Base-by-base conservation (phyloP, 2,113 vertebrate genomes). In the Apteryx mantelli region DNA sequence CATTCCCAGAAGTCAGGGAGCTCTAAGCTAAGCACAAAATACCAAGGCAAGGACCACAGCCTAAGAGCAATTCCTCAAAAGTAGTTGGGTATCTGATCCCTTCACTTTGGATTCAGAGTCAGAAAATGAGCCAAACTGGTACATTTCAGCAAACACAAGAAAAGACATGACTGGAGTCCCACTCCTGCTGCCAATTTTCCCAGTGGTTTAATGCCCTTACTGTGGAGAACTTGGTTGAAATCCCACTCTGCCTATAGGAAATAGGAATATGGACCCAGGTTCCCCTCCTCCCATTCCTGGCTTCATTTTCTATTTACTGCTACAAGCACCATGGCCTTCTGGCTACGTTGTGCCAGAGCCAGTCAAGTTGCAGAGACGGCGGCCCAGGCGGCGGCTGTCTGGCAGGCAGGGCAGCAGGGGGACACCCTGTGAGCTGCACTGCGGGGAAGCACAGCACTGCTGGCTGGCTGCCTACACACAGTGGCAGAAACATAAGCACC, bases 71-170 rank as follows among this genome's bases (percentile, higher is more conserved):
- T 48, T 6, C 44, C n/a, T 80, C 32, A 52, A 82, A 76, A 83
- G 13, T 20, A 22, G 3, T 30, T 2, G 1, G 30, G 11, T 61
- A 36, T 22, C n/a, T 0, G 1, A 36, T 3, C 10, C 15, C 25
- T 88, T 76, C 34, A 16, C 4, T 60, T 34, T 48, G 32, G 22
- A 58, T 65, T 70, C 38, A n/a, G 32, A 86, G 26, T 4, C 0
- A 0, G 24, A 32, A 89, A 11, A 28, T 88, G 32, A 48, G 21
- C 12, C 52, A 61, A 16, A 22, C 25, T 8, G 9, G 4, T 68
- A 32, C 5, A 69, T 71, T 88, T 36, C 78, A 77, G 58, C 11
- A 69, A 82, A 44, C 12, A n/a, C 0, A 1, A 56, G 13, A 46
- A 64, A 76, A 91, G 11, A 28, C 16, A 65, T 48, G 42, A 20